Evolutionary conservation across 2,888 invertebrate species (phyloP).

Genomic region (Drosophila nr. fundita): DNA sequence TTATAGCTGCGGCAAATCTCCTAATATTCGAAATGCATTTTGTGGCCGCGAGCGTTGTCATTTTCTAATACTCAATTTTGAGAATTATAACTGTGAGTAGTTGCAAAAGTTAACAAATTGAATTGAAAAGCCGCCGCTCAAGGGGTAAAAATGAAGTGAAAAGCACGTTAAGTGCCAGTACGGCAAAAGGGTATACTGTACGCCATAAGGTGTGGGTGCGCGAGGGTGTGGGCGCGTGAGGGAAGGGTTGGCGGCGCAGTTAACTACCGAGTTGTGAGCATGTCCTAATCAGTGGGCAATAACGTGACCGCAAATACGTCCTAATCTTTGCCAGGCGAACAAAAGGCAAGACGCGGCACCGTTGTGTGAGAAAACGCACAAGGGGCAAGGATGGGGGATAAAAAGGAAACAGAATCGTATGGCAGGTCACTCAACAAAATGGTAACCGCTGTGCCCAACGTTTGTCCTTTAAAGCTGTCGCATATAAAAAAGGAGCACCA

Average conservation of each 20-base stretch:
- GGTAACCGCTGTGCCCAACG: conserved; percentile 58
- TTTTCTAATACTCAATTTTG: conserved; percentile 25
- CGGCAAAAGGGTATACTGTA: conserved; percentile 22
- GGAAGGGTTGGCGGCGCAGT: conserved; percentile 59
- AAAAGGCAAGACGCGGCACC: conserved; percentile 43
- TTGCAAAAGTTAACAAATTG: conserved; percentile 73
- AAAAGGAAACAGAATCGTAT: conserved; percentile 27
- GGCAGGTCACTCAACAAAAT: conserved; percentile 74
- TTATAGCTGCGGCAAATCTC: conserved; percentile 4
- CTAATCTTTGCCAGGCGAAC: conserved; percentile 70
- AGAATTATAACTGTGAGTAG: conserved; percentile 55
- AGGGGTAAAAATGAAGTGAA: conserved; percentile 60
- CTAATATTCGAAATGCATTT: conserved; percentile 71
- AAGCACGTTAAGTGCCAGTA: conserved; percentile 58
- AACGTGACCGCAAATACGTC: conserved; percentile 79
- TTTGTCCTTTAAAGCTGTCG: conserved; percentile 76
- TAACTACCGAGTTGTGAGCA: conserved; percentile 60
- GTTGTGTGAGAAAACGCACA: background rate
- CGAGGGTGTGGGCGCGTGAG: background rate
- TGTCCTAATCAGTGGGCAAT: conserved; percentile 80
- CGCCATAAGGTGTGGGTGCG: background rate
- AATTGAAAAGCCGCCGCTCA: conserved; percentile 47
- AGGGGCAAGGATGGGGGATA: background rate
- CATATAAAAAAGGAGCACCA: conserved; percentile 43
- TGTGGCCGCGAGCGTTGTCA: conserved; percentile 57